Evolutionary conservation across 1,140 invertebrate species (phyloP).

Genomic region (Anastrepha obliqua): DNA sequence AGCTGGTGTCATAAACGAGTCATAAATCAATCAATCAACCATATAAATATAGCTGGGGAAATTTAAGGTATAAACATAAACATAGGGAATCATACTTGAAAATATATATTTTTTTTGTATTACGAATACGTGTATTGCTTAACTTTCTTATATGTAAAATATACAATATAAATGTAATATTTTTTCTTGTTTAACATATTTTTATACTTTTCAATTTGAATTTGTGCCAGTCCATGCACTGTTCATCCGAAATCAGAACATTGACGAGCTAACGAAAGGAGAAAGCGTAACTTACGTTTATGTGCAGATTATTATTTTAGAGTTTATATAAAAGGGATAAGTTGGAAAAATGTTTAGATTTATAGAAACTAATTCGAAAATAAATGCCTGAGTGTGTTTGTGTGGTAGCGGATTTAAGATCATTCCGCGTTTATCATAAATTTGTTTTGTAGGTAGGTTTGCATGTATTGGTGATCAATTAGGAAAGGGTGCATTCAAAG

Average conservation of each 20-base stretch:
- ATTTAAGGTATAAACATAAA: background rate
- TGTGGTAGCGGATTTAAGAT: background rate
- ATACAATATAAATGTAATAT: background rate
- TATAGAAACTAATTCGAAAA: background rate
- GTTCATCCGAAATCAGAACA: conserved; percentile 35
- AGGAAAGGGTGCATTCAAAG: background rate
- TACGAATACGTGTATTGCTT: background rate
- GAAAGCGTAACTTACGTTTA: conserved; percentile 33
- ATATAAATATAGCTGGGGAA: background rate
- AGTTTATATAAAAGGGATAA: conserved; percentile 2
- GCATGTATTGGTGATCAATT: background rate
- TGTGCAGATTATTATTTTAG: conserved; percentile 5
- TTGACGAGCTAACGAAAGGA: conserved; percentile 40
- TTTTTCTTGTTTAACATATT: background rate
- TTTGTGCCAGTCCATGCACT: conserved; percentile 50
- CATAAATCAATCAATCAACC: conserved; percentile 1
- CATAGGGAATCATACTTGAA: background rate
- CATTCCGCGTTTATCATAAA: conserved; percentile 2
- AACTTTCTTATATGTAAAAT: no score
- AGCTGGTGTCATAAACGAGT: background rate
- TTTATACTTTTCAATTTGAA: background rate
- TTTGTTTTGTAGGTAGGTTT: background rate
- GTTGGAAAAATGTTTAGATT: conserved; percentile 2
- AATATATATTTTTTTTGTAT: background rate
- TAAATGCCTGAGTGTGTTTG: background rate